A percentile compares a stretch with the other conserved stretches of the same genome.
These are phyloP conservation scores for Heliconius eleuchia DNA, from an alignment of 1,140 invertebrate genomes.

Conservation along the genomic window DNA sequence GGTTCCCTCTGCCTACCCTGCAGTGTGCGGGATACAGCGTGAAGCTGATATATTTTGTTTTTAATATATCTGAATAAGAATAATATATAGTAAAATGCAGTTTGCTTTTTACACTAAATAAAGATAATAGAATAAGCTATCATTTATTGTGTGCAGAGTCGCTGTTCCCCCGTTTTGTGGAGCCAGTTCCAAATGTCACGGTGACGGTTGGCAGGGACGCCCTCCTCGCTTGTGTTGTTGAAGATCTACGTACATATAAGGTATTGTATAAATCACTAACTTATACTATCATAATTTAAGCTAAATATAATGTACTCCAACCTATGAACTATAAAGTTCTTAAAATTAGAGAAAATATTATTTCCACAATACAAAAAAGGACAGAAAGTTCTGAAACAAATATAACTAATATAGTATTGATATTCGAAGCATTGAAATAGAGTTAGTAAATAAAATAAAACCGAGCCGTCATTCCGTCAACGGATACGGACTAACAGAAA, in stretches of 20 bases:
- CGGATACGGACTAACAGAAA: constrained; percentile 41
- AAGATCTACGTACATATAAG: constrained; percentile 94
- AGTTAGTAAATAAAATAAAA: neutral
- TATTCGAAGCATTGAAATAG: neutral
- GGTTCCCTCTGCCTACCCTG: no score
- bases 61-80: neutral
- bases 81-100: neutral
- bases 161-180: constrained; percentile 90
- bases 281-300: neutral
- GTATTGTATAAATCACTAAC: constrained; percentile 78
- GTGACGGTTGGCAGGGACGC: constrained; percentile 94
- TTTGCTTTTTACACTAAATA: neutral
- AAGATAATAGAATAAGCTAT: constrained; percentile 41
- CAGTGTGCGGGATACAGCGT: no score
- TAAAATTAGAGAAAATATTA: neutral
- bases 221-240: constrained; percentile 95
- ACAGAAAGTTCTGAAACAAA: neutral
- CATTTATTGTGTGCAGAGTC: constrained; percentile 66
- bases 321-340: neutral
- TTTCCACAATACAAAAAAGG: neutral
- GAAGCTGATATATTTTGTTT: no score
- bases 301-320: neutral
- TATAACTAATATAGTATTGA: neutral
- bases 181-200: constrained; percentile 95
- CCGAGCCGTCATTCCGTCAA: neutral